Conservation (phyloP, 2,113 vertebrate genomes). For the Plotosus lineatus region DNA sequence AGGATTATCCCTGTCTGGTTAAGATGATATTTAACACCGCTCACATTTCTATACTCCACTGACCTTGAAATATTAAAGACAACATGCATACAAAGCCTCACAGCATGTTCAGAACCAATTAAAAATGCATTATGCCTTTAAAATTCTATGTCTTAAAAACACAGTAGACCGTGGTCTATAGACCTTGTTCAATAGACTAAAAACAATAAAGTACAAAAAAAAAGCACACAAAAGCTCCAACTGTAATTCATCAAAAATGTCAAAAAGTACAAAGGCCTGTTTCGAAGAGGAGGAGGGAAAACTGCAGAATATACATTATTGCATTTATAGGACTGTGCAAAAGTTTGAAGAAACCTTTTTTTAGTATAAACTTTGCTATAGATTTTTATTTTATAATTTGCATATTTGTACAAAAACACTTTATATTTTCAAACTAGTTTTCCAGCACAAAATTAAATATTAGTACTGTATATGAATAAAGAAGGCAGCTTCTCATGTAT, state of each 20-base stretch:
- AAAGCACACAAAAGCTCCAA: not conserved
- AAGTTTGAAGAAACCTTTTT: too few relatives aligned
- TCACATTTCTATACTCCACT: not conserved
- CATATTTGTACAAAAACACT: too few relatives aligned
- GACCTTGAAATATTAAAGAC: not conserved
- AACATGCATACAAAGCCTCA: not conserved
- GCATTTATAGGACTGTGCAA: too few relatives aligned
- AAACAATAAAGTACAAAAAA: not conserved
- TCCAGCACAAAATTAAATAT: too few relatives aligned
- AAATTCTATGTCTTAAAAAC: not conserved
- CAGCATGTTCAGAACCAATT: not conserved
- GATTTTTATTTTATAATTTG: too few relatives aligned
- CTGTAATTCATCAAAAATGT: not conserved
- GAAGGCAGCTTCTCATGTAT: too few relatives aligned
- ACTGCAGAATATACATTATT: too few relatives aligned
- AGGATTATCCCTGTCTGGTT: constrained; percentile 7
- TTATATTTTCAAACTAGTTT: too few relatives aligned
- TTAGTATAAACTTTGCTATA: too few relatives aligned
- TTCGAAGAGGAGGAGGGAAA: not conserved
- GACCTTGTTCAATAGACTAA: too few relatives aligned
- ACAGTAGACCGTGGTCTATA: not conserved
- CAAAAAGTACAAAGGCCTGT: not conserved
- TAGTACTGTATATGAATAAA: too few relatives aligned
- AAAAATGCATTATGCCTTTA: not conserved
- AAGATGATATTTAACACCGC: constrained; percentile 12